These are phyloP conservation scores for Semnornis frantzii DNA, from an alignment of 2,113 vertebrate genomes.

Conservation along the genomic window DNA sequence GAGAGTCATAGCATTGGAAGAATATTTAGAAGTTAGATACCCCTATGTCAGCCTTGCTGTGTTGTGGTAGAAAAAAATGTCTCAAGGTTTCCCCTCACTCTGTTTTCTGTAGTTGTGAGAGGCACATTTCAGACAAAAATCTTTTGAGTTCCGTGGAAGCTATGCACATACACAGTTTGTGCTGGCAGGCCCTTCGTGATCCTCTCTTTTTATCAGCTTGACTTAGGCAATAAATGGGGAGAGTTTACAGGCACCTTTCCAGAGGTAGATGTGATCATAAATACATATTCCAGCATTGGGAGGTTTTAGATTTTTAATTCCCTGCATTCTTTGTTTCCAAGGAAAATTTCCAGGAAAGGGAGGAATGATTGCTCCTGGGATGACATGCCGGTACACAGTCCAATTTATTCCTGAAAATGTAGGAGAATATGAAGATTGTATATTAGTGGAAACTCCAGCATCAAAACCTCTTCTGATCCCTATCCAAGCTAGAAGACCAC, in stretches of 20 bases:
- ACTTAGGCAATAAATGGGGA: not conserved
- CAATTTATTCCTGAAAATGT: conserved; percentile 89
- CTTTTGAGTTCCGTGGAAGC: not conserved
- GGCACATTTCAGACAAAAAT: not conserved
- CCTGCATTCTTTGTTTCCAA: conserved; percentile 26
- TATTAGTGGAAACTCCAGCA: conserved; percentile 85
- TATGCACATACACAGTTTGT: not conserved
- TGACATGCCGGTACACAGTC: conserved; percentile 88
- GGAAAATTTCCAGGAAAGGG: conserved; percentile 91
- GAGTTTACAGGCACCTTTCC: not conserved
- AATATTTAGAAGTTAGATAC: not conserved
- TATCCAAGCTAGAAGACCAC: conserved; percentile 81
- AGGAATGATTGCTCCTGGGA: conserved; percentile 90
- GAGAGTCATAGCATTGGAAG: not conserved
- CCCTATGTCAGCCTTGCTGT: not conserved
- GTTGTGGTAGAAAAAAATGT: not conserved
- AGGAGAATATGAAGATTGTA: conserved; percentile 84
- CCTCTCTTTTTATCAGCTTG: not conserved
- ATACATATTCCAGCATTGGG: not conserved
- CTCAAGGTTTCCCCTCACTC: not conserved
- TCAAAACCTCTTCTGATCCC: conserved; percentile 82
- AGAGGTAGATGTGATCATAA: not conserved
- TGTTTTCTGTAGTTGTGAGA: not conserved
- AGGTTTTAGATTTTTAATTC: not conserved
- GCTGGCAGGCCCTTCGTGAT: not conserved